Conservation (phyloP, 2,888 invertebrate genomes). For the Limnephilus marmoratus region DNA sequence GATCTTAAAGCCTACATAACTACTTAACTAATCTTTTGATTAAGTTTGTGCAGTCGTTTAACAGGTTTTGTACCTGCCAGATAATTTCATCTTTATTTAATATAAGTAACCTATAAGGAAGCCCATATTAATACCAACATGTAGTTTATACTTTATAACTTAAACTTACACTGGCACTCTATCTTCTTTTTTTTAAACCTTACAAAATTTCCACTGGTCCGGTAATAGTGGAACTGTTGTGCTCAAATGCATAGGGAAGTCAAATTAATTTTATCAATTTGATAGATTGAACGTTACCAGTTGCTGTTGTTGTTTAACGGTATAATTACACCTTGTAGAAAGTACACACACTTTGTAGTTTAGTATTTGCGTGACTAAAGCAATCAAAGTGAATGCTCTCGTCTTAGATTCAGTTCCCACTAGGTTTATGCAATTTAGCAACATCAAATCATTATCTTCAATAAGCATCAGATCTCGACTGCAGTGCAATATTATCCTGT, state of each 20-base stretch:
- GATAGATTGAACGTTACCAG: not conserved
- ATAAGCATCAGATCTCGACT: slow-evolving; percentile 21
- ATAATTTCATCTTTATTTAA: not conserved
- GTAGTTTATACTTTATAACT: not conserved
- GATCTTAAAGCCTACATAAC: not conserved
- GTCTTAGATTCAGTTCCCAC: slow-evolving; percentile 10
- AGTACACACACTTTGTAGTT: not conserved
- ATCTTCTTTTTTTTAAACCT: not conserved
- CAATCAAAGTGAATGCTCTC: not conserved
- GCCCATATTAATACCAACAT: not conserved
- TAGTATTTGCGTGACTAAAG: not conserved
- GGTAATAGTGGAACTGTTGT: not conserved
- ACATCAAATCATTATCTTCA: slow-evolving; percentile 25
- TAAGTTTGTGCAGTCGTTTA: not conserved
- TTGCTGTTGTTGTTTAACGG: not conserved
- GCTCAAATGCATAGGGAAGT: not conserved
- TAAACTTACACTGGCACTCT: no score
- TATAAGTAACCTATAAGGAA: not conserved
- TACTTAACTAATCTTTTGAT: not conserved
- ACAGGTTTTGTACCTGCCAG: not conserved
- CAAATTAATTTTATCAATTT: not conserved
- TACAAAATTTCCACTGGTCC: not conserved
- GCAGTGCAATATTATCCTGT: slow-evolving; percentile 39
- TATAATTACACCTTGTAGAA: not conserved
- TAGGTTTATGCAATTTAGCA: slow-evolving; percentile 23